Evolutionary conservation across 1,140 invertebrate genomes (phyloP), one percentile per base, ranked within the genome.

Genomic region (Calephelis virginiensis): DNA sequence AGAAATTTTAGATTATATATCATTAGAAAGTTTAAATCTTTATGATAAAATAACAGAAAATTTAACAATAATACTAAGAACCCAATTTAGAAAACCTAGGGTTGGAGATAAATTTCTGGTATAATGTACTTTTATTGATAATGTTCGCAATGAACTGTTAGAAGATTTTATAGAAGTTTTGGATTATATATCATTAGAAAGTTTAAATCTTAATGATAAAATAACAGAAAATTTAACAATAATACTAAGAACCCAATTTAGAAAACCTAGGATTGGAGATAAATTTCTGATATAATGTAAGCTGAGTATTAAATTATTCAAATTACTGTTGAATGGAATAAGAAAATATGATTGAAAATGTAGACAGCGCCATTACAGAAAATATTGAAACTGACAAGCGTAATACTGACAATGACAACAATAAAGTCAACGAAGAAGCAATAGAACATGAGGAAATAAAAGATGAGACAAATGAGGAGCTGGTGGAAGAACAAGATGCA

Each of bases 31-130:
- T 70, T 68, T 80, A 45, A 72, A 64, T 66, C 69, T 88, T 46
- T 89, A 84, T 81, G 82, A 86, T 45, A 83, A 75, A 79, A 85
- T 89, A 69, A 86, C 84, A 9, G 80, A 80, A 59, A 85, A 85
- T 64, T 66, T 89, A 70, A 84, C 76, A 47, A 46, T 73, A 60
- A 73, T 78, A 50, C 64, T 89, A 17, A 77, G 86, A 53, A 68
- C 67, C 67, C 73, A 83, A 14, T 81, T 89, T 13, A 76, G 76
- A 13, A 85, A 80, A 71, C 74, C 75, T 49, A 72, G 74, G 83
- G 72, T 75, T 63, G 72, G 75, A 50, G 86, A 87, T 67, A 79
- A 80, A 47, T 85, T 80, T 71, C 74, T 85, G 63, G 86, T 87
- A 70, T 89, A 75, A n/a, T n/a, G n/a, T 71, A 66, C 76, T 75